Percentiles rank a stretch among this genome's conserved stretches.
phyloP scores from a whole-genome alignment of 2,113 vertebrate genomes.

The Tetrax tetrax region DNA sequence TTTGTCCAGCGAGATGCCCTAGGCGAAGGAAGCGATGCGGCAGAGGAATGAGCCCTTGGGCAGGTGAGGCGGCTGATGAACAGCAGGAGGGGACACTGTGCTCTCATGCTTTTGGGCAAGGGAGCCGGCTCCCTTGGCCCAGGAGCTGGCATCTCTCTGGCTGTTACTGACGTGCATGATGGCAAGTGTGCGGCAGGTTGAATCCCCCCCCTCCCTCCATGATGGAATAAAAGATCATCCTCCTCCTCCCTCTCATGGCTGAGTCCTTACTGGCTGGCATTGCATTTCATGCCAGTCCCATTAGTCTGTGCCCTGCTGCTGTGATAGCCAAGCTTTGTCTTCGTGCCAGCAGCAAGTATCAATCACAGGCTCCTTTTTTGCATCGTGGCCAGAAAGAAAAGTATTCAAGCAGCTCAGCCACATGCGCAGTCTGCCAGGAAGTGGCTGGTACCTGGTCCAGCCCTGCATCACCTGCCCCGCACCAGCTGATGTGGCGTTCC shows the following conservation, averaged over 20 bases:
- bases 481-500: not conserved
- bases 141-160: not conserved
- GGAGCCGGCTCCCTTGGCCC: accelerated
- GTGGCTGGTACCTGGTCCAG: not conserved
- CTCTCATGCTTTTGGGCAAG: not conserved
- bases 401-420: not conserved
- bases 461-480: not conserved
- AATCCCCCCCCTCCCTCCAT: not conserved
- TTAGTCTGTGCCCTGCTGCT: not conserved
- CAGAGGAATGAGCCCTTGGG: accelerated
- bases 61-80: not conserved
- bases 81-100: accelerated
- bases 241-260: not conserved
- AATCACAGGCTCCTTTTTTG: not conserved
- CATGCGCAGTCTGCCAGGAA: not conserved
- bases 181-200: accelerated
- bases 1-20: not conserved
- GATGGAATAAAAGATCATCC: not conserved
- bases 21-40: accelerated
- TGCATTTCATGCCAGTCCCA: accelerated
- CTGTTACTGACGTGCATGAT: not conserved
- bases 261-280: not conserved
- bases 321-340: not conserved
- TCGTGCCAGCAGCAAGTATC: not conserved
- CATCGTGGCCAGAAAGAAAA: not conserved